These are phyloP conservation scores for Microcebus griseorufus DNA, from an alignment of 2,113 vertebrate genomes.

Conservation along the genomic window DNA sequence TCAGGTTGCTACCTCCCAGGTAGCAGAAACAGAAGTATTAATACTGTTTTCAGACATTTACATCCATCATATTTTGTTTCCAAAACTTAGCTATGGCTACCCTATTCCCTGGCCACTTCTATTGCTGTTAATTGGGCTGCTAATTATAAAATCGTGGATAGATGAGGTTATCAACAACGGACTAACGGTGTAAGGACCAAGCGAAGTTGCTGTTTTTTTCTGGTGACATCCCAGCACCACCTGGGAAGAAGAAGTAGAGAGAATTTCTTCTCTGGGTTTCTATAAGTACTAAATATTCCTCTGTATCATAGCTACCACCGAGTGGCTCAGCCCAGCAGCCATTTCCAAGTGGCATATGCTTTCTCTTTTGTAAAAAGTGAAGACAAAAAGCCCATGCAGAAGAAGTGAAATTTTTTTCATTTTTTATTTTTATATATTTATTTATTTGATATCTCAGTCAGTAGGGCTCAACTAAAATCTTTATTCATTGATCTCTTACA, in stretches of 20 bases:
- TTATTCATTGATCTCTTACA: background rate
- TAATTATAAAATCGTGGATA: slow-evolving; percentile 36
- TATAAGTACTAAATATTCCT: background rate
- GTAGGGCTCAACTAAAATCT: background rate
- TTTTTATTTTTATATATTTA: background rate
- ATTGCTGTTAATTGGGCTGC: background rate
- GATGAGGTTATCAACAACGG: background rate
- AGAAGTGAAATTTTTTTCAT: background rate
- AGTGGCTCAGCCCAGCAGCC: background rate
- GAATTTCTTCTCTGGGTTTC: background rate
- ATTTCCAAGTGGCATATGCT: background rate
- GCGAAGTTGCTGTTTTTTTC: background rate
- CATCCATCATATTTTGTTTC: slow-evolving; percentile 18
- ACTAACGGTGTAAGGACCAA: background rate
- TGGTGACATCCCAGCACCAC: background rate
- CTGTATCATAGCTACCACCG: background rate
- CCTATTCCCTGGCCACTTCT: background rate
- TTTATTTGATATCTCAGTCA: background rate
- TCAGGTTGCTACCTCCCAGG: background rate
- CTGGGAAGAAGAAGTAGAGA: slow-evolving; percentile 23
- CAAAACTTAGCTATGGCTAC: background rate
- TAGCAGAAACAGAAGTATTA: background rate
- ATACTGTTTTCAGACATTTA: background rate
- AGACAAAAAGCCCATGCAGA: background rate
- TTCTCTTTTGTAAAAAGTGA: background rate